These are phyloP conservation scores for Hycleus phaleratus DNA, from an alignment of 1,140 invertebrate species.

Conservation along the genomic window DNA sequence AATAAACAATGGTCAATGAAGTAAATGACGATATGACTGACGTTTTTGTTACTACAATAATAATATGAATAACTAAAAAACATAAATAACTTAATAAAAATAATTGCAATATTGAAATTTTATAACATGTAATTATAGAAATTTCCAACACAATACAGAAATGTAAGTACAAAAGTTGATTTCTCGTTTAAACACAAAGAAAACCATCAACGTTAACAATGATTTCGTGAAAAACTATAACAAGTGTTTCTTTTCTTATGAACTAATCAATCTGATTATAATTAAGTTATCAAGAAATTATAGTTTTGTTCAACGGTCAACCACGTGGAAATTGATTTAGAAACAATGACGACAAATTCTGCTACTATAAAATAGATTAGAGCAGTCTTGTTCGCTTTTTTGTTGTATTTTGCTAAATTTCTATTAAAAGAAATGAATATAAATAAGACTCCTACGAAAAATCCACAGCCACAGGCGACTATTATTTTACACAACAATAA, in stretches of 20 bases:
- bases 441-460: constrained; percentile 9
- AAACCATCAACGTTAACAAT: constrained; percentile 3
- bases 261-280: not conserved
- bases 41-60: no score
- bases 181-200: not conserved
- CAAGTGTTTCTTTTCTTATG: constrained; percentile 5
- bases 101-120: constrained; percentile 1
- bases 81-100: constrained; percentile 14
- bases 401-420: not conserved
- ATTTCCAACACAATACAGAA: constrained; percentile 2
- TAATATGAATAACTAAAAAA: constrained; percentile 8
- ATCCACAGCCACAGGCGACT: constrained; percentile 13
- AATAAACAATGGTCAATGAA: no score
- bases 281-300: constrained; percentile 4
- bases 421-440: not conserved
- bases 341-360: no score
- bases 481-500: no score
- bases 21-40: no score
- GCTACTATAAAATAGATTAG: no score
- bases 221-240: constrained; percentile 10
- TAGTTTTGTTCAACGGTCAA: constrained; percentile 3
- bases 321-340: no score
- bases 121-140: not conserved
- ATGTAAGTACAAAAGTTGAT: constrained; percentile 12
- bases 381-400: not conserved